phyloP scores from a whole-genome alignment of 2,888 invertebrate genomes.

The Cartodere bifasciata region DNA sequence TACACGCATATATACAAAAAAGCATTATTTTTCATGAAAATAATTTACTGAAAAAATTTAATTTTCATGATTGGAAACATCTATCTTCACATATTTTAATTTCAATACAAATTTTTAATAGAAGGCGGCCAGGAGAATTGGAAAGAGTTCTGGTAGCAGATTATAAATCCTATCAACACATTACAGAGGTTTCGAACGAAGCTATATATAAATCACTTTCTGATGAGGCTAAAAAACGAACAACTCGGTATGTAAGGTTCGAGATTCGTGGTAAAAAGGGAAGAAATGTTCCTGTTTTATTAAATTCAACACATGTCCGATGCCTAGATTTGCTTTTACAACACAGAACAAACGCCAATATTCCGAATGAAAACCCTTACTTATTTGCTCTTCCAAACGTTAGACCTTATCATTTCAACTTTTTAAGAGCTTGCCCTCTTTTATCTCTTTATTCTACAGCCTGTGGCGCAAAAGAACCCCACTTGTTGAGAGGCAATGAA shows the following conservation, averaged over 20 bases:
- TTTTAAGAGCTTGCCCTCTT: constrained; percentile 3
- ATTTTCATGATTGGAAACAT: neutral
- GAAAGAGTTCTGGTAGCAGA: neutral
- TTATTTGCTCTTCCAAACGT: constrained; percentile 4
- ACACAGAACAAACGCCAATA: constrained; percentile 3
- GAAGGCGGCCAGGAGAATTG: neutral
- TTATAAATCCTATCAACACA: neutral
- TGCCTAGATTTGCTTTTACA: constrained; percentile 4
- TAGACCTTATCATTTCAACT: neutral
- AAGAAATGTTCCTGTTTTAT: neutral
- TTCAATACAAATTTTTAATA: too few relatives aligned
- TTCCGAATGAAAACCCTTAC: constrained; percentile 3
- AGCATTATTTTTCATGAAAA: neutral
- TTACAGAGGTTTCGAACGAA: neutral
- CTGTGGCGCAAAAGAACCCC: too few relatives aligned
- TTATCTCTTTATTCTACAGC: neutral
- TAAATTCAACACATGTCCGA: too few relatives aligned
- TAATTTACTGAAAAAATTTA: neutral
- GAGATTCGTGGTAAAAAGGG: constrained; percentile 3
- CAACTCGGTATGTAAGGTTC: neutral
- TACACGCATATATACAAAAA: neutral
- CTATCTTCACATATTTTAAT: neutral
- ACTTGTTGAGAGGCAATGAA: constrained; percentile 1
- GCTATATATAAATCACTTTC: neutral
- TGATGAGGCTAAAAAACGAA: neutral